Evolutionary conservation across 1,140 invertebrate genomes (phyloP), one percentile per base, ranked within the genome.

Genomic region (Danaus melanippus): DNA sequence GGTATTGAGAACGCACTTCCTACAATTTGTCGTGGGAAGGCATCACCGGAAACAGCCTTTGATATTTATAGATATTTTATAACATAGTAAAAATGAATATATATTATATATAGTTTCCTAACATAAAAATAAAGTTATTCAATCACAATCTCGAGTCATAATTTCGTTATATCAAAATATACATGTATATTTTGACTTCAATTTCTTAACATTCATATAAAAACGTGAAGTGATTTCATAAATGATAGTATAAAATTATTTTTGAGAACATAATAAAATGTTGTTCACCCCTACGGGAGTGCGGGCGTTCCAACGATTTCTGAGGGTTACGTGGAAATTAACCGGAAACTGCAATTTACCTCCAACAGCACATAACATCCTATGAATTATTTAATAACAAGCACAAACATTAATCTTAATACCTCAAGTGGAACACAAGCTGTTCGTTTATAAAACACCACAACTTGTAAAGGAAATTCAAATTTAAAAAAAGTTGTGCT

Each of bases 11-110:
- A 70, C 71, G 68, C 64, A 63, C 64, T 73, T 76, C 76, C 73
- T 72, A 72, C 67, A 71, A 73, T 72, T 75, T 72, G 71, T 68
- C 76, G 73, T 78, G 76, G 76, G 73, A 76, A 74, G 67, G 66
- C 46, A 56, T 47, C 55, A 51, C 51, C 73, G 73, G 76, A 76
- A 71, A 68, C 67, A 59, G 64, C 54, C 21, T 32, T 5, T 1
- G 21, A 32, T 32, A 32, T 32, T 32, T 32, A 32, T 32, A 32
- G 21, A 32, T 32, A 32, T 32, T 32, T 32, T 50, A 61, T 65
- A 52, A 53, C 54, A 46, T 8, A 57, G 6, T 62, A 71, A 68
- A 11, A 39, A 42, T 48, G 8, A 11, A 17, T 12, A 12, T 46
- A 40, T 11, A 40, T 39, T 10, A 32, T 32, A 32, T 32, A 32